phyloP scores from a whole-genome alignment of 2,797 vertebrate species.

The Acanthurus leucopareius region DNA sequence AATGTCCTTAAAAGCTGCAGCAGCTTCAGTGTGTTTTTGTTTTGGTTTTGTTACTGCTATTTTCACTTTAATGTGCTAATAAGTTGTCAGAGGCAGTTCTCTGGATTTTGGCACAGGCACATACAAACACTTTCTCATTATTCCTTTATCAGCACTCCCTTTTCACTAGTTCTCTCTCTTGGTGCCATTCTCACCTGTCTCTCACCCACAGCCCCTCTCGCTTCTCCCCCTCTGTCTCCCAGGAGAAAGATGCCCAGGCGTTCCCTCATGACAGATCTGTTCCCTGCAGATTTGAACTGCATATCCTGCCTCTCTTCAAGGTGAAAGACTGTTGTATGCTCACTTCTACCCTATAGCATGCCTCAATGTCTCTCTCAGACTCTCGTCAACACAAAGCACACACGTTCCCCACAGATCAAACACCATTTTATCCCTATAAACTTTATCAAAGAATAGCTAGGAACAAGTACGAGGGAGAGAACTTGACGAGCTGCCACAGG shows the following conservation, averaged over 20 bases:
- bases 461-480: slow-evolving; percentile 33
- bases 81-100: slow-evolving; percentile 60
- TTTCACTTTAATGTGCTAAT: slow-evolving; percentile 76
- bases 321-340: slow-evolving; percentile 69
- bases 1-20: slow-evolving; percentile 75
- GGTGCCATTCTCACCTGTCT: slow-evolving; percentile 43
- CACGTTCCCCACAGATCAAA: slow-evolving; percentile 68
- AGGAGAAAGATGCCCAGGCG: slow-evolving; percentile 61
- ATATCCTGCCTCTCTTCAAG: slow-evolving; percentile 67
- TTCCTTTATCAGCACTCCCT: slow-evolving; percentile 58
- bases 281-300: slow-evolving; percentile 71
- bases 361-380: slow-evolving; percentile 47
- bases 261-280: slow-evolving; percentile 67
- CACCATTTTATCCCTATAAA: slow-evolving; percentile 59
- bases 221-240: slow-evolving; percentile 42
- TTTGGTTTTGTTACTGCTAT: slow-evolving; percentile 51
- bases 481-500: slow-evolving; percentile 42
- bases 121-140: slow-evolving; percentile 59
- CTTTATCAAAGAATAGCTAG: slow-evolving; percentile 63
- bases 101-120: slow-evolving; percentile 54
- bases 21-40: slow-evolving; percentile 58
- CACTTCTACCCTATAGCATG: slow-evolving; percentile 58
- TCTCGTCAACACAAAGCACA: slow-evolving; percentile 61
- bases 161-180: slow-evolving; percentile 26
- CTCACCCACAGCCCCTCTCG: slow-evolving; percentile 39